phyloP scores from a whole-genome alignment of 1,140 invertebrate genomes.

The Hycleus cichorii region DNA sequence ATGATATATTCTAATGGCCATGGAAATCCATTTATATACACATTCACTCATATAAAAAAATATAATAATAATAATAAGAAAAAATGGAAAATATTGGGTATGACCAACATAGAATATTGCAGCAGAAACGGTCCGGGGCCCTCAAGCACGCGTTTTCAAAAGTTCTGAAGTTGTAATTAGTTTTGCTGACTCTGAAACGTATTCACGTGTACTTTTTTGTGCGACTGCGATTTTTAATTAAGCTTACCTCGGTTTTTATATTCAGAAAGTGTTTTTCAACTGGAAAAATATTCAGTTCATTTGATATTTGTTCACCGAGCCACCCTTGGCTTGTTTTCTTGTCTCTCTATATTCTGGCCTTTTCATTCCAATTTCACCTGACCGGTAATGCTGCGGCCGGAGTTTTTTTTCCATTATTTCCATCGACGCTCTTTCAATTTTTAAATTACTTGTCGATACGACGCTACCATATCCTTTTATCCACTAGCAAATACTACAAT shows the following conservation, averaged over 20 bases:
- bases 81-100: not conserved
- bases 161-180: slow-evolving; percentile 41
- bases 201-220: slow-evolving; percentile 33
- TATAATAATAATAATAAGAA: not conserved
- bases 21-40: slow-evolving; percentile 12
- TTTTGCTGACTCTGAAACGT: slow-evolving; percentile 30
- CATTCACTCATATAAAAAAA: not conserved
- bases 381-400: slow-evolving; percentile 1
- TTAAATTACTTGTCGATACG: not conserved
- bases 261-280: slow-evolving; percentile 36
- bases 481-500: too few species aligned
- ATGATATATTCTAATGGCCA: slow-evolving; percentile 16
- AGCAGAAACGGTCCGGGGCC: slow-evolving; percentile 17
- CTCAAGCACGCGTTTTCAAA: slow-evolving; percentile 35
- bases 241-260: slow-evolving; percentile 34
- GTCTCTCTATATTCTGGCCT: slow-evolving; percentile 19
- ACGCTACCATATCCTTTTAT: not conserved
- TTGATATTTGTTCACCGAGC: slow-evolving; percentile 32
- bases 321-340: slow-evolving; percentile 31
- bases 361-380: slow-evolving; percentile 25
- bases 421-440: not conserved
- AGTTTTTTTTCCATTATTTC: not conserved
- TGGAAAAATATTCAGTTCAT: slow-evolving; percentile 39
- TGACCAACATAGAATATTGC: slow-evolving; percentile 8
- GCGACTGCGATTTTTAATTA: slow-evolving; percentile 38